These are phyloP conservation scores for Climacteris rufus DNA, from an alignment of 2,113 vertebrate genomes.

Conservation along the genomic window DNA sequence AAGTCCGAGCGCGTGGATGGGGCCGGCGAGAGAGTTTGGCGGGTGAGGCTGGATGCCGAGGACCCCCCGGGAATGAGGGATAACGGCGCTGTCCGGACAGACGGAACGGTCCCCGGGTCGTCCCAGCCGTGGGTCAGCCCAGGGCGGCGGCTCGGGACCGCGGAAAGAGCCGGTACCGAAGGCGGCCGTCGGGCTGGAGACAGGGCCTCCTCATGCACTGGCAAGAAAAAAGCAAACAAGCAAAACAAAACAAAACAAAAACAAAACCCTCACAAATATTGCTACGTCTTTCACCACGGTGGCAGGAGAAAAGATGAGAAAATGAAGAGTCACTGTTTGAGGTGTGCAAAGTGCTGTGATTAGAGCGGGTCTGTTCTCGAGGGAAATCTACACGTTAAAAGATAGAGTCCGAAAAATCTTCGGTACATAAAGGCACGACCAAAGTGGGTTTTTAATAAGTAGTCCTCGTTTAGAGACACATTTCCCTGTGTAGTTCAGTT, in stretches of 20 bases:
- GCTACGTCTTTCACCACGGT: accelerated
- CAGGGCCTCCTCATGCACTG: accelerated
- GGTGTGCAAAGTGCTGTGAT: neutral
- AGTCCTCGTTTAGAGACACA: neutral
- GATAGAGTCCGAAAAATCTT: neutral
- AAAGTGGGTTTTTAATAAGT: neutral
- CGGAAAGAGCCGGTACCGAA: neutral
- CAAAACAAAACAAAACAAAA: no score
- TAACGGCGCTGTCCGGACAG: neutral
- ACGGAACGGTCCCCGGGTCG: accelerated
- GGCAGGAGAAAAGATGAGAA: neutral
- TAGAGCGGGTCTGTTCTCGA: accelerated
- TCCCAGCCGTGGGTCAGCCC: neutral
- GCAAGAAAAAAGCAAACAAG: neutral
- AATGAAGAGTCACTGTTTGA: neutral
- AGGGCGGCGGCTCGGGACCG: neutral
- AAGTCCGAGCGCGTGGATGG: neutral
- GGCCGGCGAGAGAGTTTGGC: no score
- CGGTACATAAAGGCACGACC: accelerated
- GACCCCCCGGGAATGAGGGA: accelerated
- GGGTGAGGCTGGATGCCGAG: neutral
- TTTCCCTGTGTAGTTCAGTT: accelerated
- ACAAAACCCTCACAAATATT: neutral
- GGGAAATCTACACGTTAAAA: neutral
- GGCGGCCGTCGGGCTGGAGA: neutral